Conservation (phyloP, 2,888 invertebrate species). For the Sinhomidia bicolor region DNA sequence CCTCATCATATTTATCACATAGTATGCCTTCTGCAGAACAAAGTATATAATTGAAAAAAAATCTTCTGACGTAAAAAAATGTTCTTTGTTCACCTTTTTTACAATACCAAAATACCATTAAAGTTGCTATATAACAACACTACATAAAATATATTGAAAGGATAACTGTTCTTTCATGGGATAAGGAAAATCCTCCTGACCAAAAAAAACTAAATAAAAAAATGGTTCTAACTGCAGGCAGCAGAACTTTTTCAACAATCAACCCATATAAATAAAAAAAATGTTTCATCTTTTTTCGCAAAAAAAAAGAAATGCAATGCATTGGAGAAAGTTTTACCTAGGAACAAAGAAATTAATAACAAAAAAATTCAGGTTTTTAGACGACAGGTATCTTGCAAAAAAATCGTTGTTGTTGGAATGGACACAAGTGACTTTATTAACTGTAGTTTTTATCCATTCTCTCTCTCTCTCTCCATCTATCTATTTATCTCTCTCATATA, state of each 20-base stretch:
- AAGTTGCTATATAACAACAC: neutral
- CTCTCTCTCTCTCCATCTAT: neutral
- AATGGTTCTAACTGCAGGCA: slow-evolving; percentile 56
- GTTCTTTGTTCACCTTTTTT: neutral
- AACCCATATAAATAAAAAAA: slow-evolving; percentile 1
- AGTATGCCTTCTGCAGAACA: neutral
- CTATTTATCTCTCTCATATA: neutral
- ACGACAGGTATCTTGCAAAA: neutral
- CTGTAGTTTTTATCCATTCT: slow-evolving; percentile 18
- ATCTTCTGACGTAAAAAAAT: neutral
- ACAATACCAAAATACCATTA: neutral
- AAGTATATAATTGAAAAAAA: neutral
- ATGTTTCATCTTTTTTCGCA: slow-evolving; percentile 1
- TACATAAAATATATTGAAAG: neutral
- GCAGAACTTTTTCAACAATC: slow-evolving; percentile 49
- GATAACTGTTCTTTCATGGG: slow-evolving; percentile 14
- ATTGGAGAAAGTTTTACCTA: neutral
- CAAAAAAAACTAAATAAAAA: slow-evolving; percentile 29
- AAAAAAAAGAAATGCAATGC: neutral
- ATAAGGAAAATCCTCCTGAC: slow-evolving; percentile 19
- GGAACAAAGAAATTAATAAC: neutral
- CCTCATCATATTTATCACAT: too few species aligned
- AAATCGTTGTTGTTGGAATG: neutral
- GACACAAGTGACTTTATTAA: slow-evolving; percentile 43
- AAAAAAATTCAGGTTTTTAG: neutral